These are phyloP conservation scores for Parnassius mnemosyne DNA, from an alignment of 2,888 invertebrate species.

Conservation along the genomic window DNA sequence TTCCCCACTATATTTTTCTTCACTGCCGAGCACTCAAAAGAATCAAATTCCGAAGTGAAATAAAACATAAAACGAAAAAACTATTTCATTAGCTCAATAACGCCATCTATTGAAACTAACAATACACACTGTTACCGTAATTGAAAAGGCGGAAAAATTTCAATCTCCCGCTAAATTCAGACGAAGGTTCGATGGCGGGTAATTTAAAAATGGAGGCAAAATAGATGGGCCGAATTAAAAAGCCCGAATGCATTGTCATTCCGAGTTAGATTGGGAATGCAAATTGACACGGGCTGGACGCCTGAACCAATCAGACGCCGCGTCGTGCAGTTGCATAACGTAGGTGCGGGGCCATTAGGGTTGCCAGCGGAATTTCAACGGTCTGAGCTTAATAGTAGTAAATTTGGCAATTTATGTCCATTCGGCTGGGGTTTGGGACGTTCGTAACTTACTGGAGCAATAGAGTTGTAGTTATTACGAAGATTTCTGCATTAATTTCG, in stretches of 20 bases:
- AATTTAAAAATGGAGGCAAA: conserved; percentile 5
- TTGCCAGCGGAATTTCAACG: conserved; percentile 6
- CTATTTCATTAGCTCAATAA: neutral
- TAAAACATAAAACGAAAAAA: neutral
- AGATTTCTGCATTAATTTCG: conserved; percentile 1
- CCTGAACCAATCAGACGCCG: conserved; percentile 5
- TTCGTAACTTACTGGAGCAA: conserved; percentile 3
- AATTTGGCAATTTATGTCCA: conserved; percentile 20
- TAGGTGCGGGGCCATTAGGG: conserved; percentile 1
- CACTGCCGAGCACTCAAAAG: no score
- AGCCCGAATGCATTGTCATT: conserved; percentile 5
- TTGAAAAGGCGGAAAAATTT: conserved; percentile 5
- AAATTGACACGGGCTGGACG: conserved; percentile 14
- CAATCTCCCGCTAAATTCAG: conserved; percentile 3
- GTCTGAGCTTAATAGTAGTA: conserved; percentile 13
- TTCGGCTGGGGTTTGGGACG: neutral
- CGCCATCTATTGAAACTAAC: neutral
- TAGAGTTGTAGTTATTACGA: conserved; percentile 1
- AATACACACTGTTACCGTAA: neutral
- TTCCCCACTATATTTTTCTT: no score
- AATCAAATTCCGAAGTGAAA: no score
- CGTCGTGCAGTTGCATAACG: conserved; percentile 10
- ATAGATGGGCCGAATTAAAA: conserved; percentile 11
- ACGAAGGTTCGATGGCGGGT: neutral
- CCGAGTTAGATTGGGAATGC: conserved; percentile 18